These are phyloP conservation scores for Falcaria lacertinaria DNA, from an alignment of 2,888 invertebrate genomes.

Conservation along the genomic window DNA sequence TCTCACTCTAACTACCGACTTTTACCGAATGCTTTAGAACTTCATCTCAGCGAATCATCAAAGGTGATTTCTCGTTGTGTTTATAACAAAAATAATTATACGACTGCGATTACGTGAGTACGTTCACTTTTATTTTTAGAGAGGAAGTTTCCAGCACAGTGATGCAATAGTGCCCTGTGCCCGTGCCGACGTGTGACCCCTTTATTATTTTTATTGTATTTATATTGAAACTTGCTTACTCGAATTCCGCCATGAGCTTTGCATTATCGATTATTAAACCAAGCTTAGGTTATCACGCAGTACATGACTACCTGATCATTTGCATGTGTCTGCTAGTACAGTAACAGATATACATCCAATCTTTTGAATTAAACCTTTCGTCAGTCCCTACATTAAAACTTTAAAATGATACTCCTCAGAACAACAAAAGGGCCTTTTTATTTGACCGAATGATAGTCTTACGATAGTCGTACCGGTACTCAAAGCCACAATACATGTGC, in stretches of 20 bases:
- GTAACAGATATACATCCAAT: no score
- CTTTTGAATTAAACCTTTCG: no score
- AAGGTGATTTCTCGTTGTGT: conserved; percentile 30
- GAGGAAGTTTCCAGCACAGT: conserved; percentile 48
- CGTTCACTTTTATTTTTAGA: conserved; percentile 74
- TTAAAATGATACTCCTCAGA: no score
- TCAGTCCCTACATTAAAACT: no score
- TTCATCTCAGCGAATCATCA: conserved; percentile 30
- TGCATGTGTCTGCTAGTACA: no score
- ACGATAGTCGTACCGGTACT: no score
- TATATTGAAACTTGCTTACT: conserved; percentile 14
- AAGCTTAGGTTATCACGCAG: no score
- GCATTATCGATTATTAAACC: no score
- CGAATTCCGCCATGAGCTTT: conserved; percentile 1
- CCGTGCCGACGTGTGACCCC: conserved; percentile 31
- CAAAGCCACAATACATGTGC: no score
- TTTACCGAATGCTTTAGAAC: conserved; percentile 19
- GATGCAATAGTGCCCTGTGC: conserved; percentile 38
- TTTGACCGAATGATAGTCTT: no score
- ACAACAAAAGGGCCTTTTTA: no score
- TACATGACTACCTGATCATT: no score
- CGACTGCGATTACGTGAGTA: conserved; percentile 55
- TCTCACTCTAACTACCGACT: conserved; percentile 27
- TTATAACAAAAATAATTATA: conserved; percentile 32
- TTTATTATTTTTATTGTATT: conserved; percentile 16